Conservation (phyloP, 2,113 vertebrate species). For the Phalacrocorax pelagicus region DNA sequence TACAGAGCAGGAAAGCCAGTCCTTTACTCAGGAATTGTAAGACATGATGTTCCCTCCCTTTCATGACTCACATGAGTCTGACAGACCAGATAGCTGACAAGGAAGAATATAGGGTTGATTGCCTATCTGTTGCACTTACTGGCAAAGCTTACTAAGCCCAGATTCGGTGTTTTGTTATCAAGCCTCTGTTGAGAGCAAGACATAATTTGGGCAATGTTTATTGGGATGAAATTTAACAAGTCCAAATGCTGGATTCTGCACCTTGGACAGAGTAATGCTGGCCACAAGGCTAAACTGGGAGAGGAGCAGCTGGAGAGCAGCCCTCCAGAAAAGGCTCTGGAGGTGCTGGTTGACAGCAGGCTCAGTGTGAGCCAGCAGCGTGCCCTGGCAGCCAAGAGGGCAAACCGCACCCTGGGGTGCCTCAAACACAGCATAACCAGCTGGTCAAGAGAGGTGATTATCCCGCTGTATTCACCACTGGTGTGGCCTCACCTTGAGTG, state of each 20-base stretch:
- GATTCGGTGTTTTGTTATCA: not conserved
- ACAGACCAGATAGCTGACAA: not conserved
- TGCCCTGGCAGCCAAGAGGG: not conserved
- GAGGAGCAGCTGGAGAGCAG: not conserved
- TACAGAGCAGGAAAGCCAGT: not conserved
- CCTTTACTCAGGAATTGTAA: not conserved
- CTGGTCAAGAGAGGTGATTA: accelerated
- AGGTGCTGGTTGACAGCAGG: not conserved
- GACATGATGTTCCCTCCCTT: not conserved
- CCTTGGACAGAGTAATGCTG: accelerated
- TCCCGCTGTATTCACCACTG: accelerated
- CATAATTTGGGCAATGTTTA: not conserved
- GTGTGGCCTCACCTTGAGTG: no score
- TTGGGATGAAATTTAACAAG: not conserved
- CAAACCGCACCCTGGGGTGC: accelerated
- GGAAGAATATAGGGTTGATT: not conserved
- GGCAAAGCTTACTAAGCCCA: not conserved
- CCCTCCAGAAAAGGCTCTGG: not conserved
- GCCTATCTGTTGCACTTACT: not conserved
- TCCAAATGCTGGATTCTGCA: not conserved
- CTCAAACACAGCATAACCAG: not conserved
- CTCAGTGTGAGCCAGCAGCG: not conserved
- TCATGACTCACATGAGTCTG: not conserved
- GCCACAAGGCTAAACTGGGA: not conserved
- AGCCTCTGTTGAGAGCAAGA: not conserved